Conservation (phyloP, 2,888 invertebrate species). For the Ophion obscuratus region DNA sequence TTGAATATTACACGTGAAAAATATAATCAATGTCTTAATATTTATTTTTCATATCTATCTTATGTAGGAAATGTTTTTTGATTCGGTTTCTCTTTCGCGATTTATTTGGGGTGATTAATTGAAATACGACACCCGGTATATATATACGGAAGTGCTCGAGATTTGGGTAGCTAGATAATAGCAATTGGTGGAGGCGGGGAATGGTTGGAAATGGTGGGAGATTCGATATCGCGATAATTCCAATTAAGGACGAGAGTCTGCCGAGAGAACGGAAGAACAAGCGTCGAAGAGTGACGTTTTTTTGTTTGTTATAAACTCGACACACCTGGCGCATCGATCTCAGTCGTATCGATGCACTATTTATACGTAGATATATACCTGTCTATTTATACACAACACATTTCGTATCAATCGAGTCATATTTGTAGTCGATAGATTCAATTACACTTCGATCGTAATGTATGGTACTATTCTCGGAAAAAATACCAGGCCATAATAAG, state of each 20-base stretch:
- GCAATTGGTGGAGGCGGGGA: conserved; percentile 20
- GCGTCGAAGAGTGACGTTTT: background rate
- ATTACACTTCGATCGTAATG: too few species aligned
- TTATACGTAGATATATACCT: too few species aligned
- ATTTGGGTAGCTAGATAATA: conserved; percentile 45
- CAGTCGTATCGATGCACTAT: background rate
- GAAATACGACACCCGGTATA: background rate
- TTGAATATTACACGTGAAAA: too few species aligned
- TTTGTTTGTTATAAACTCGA: background rate
- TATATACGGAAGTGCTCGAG: conserved; percentile 21
- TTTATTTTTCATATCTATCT: background rate
- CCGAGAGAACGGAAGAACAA: conserved; percentile 5
- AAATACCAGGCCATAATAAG: too few species aligned
- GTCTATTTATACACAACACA: too few species aligned
- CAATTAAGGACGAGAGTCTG: conserved; percentile 30
- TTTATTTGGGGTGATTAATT: background rate
- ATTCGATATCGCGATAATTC: conserved; percentile 39
- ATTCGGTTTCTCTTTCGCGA: background rate
- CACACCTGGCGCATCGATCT: background rate
- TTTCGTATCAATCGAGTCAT: too few species aligned
- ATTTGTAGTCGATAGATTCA: too few species aligned
- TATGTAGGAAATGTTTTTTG: too few species aligned
- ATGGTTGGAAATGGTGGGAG: background rate
- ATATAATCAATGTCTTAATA: background rate
- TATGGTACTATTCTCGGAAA: too few species aligned